A percentile compares a stretch with the other conserved stretches of the same genome.
These are phyloP conservation scores for Drosophila subquinaria DNA, from an alignment of 2,888 invertebrate species.

Conservation along the genomic window DNA sequence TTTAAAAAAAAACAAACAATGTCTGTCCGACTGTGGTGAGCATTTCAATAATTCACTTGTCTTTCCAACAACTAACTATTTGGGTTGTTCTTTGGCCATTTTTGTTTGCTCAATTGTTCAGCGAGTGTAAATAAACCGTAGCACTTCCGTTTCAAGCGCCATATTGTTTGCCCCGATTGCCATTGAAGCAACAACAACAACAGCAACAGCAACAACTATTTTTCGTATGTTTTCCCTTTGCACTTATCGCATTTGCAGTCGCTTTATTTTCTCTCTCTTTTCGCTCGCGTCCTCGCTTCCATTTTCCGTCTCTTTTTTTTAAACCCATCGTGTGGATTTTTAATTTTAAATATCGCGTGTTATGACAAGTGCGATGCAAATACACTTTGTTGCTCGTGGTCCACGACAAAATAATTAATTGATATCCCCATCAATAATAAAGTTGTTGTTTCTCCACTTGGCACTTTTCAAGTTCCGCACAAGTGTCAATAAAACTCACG, in stretches of 20 bases:
- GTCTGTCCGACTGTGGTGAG: constrained; percentile 19
- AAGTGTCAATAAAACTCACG: not conserved
- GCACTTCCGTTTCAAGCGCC: constrained; percentile 61
- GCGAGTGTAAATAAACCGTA: constrained; percentile 69
- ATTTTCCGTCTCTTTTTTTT: not conserved
- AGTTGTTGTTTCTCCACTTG: not conserved
- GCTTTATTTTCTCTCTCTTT: not conserved
- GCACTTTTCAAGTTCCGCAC: not conserved
- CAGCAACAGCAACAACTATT: constrained; percentile 26
- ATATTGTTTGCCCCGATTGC: constrained; percentile 67
- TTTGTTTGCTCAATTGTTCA: constrained; percentile 69
- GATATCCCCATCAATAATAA: constrained; percentile 3
- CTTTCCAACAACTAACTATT: constrained; percentile 36
- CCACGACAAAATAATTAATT: constrained; percentile 19
- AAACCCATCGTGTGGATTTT: constrained; percentile 13
- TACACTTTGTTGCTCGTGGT: constrained; percentile 8
- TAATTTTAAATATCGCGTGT: constrained; percentile 52
- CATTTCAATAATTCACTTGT: constrained; percentile 56
- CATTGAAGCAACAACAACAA: constrained; percentile 43
- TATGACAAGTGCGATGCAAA: constrained; percentile 61
- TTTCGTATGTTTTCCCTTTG: constrained; percentile 60
- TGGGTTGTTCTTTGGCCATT: constrained; percentile 44
- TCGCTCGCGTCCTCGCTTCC: not conserved
- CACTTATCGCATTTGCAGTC: constrained; percentile 20
- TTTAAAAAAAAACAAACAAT: not conserved